phyloP scores from a whole-genome alignment of 35 echinoderm and acorn worm species.

The Ophioderma brevispina region DNA sequence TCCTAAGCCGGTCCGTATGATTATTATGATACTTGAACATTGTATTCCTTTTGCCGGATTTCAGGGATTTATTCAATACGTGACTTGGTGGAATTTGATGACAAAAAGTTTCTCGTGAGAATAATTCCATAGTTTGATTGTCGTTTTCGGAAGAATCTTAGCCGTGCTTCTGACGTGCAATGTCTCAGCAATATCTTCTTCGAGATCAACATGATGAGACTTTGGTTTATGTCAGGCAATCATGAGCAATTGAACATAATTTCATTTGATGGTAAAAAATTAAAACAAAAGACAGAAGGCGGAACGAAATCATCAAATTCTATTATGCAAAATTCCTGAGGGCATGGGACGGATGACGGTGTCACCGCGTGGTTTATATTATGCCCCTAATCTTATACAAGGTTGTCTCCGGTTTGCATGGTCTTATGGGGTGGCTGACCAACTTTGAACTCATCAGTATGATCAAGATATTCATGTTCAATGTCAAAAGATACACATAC shows the following conservation, averaged over 20 bases:
- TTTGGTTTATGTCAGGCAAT: slow-evolving; percentile 4
- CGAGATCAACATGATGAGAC: background rate
- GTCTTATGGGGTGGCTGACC: background rate
- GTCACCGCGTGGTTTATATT: slow-evolving; percentile 3
- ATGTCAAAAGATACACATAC: background rate
- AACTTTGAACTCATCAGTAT: slow-evolving; percentile 4
- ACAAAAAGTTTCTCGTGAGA: background rate
- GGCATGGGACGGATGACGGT: background rate
- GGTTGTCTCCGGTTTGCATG: background rate
- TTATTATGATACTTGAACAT: background rate
- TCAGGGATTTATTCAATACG: background rate
- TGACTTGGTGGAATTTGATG: background rate
- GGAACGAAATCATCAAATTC: background rate
- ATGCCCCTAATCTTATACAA: background rate
- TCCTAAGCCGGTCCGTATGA: too few species aligned
- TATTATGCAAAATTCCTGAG: background rate
- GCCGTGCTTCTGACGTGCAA: background rate
- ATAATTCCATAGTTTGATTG: background rate
- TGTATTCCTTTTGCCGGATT: background rate
- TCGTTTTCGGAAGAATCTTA: background rate
- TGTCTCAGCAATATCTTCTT: background rate
- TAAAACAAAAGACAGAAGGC: slow-evolving; percentile 9
- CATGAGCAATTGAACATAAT: slow-evolving; percentile 14
- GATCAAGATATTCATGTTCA: background rate
- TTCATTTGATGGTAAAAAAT: background rate